Evolutionary conservation across 2,888 invertebrate genomes (phyloP), one percentile per base, ranked within the genome.

Genomic region (Resseliella maxima): DNA sequence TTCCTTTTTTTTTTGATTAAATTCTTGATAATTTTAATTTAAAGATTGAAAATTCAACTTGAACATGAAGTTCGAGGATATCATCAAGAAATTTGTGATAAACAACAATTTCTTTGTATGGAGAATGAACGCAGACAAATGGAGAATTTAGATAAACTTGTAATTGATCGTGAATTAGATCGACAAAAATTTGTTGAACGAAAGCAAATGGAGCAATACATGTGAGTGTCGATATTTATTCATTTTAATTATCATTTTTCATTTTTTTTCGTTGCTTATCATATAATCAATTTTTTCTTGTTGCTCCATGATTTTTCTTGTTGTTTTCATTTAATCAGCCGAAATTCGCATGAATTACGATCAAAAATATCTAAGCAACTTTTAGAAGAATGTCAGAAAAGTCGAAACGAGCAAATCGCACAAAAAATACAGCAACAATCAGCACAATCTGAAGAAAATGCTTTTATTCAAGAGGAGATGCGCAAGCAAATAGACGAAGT

Each of bases 181-280:
- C 83, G 24, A 6, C 38, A 83, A n/a, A 36, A 83, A 83, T 38
- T n/a, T 12, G 38, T 83, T 83, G 83, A 83, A 83, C 41, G 5
- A 21, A 83, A 83, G 24, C 36, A 83, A 38, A 27, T 83, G 2
- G n/a, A 83, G 21, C 83, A 83, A n/a, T 38, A 83, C n/a, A 10
- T 83, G 83, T 83, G n/a, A 81, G 81, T 35, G 24, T 15, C 18
- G 3, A 21, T 54, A 10, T 54, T 3, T 6, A 54, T 54, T 54
- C 41, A 41, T 15, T 18, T 81, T 24, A 18, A 18, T 21, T 0
- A 36, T 36, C 3, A 38, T 10, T 24, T 83, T 38, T 1, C n/a
- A 24, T 38, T 83, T 38, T 38, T 83, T 18, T 21, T 64, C 27
- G 64, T 38, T 83, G 24, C n/a, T 59, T 50, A 18, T 2, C 10